These are phyloP conservation scores for Spizaetus ornatus DNA, from an alignment of 2,113 vertebrate genomes.

Conservation along the genomic window DNA sequence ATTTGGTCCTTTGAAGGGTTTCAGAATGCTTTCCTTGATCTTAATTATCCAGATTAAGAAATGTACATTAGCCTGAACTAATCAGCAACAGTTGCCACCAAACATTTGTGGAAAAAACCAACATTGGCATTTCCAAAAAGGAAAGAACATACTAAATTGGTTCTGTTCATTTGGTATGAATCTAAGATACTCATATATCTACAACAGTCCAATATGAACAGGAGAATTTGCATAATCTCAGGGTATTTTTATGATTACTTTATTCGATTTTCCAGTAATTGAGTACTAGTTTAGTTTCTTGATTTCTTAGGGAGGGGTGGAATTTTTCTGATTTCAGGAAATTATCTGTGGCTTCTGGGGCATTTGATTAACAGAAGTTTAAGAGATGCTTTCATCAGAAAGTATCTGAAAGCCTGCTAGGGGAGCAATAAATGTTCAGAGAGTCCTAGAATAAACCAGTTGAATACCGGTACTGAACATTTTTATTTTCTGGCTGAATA, in stretches of 20 bases:
- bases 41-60: not conserved
- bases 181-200: not conserved
- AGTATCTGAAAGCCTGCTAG: not conserved
- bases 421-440: not conserved
- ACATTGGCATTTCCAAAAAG: not conserved
- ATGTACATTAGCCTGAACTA: not conserved
- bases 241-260: not conserved
- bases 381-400: not conserved
- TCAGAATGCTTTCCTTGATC: not conserved
- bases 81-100: not conserved
- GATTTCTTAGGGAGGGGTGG: not conserved
- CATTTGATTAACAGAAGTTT: not conserved
- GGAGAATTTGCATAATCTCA: not conserved
- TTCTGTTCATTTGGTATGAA: not conserved
- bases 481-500: not conserved
- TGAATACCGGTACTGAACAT: not conserved
- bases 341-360: not conserved
- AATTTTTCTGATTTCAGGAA: not conserved
- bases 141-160: not conserved
- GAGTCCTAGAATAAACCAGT: not conserved
- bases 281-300: not conserved
- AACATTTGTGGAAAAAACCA: not conserved
- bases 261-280: not conserved
- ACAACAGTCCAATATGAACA: not conserved
- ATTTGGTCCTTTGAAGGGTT: not conserved